Evolutionary conservation across 2,888 invertebrate species (phyloP).

Genomic region (Ischnus inquisitorius): DNA sequence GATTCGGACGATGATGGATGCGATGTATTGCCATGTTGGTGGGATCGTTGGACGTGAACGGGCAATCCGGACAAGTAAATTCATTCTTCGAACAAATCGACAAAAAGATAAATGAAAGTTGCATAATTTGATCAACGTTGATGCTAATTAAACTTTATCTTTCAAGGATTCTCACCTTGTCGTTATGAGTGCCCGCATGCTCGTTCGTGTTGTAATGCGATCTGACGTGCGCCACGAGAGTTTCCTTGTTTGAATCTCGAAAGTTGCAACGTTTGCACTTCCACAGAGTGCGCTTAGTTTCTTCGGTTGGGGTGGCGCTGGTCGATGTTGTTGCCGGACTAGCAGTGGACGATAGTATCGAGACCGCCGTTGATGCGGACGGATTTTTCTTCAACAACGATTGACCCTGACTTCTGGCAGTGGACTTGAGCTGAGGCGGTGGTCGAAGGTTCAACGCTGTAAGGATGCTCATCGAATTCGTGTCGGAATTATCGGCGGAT

Average conservation of each 20-base stretch:
- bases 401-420: slow-evolving; percentile 82
- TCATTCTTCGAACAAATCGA: slow-evolving; percentile 71
- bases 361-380: slow-evolving; percentile 63
- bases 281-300: slow-evolving; percentile 92
- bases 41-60: slow-evolving; percentile 89
- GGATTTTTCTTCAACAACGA: slow-evolving; percentile 77
- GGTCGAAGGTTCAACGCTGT: slow-evolving; percentile 81
- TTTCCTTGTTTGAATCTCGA: slow-evolving; percentile 89
- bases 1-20: slow-evolving; percentile 90
- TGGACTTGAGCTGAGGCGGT: slow-evolving; percentile 88
- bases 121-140: background rate
- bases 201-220: slow-evolving; percentile 87
- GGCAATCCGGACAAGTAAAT: slow-evolving; percentile 89
- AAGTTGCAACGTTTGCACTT: slow-evolving; percentile 97
- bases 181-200: slow-evolving; percentile 44
- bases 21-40: slow-evolving; percentile 89
- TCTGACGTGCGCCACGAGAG: slow-evolving; percentile 89
- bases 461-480: slow-evolving; percentile 70
- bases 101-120: slow-evolving; percentile 6
- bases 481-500: slow-evolving; percentile 65
- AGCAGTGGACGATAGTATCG: slow-evolving; percentile 65
- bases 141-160: background rate
- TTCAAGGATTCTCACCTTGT: slow-evolving; percentile 67
- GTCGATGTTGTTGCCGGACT: slow-evolving; percentile 59
- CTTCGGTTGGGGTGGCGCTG: slow-evolving; percentile 82